phyloP scores from a whole-genome alignment of 2,113 vertebrate genomes.

The Cervus canadensis region DNA sequence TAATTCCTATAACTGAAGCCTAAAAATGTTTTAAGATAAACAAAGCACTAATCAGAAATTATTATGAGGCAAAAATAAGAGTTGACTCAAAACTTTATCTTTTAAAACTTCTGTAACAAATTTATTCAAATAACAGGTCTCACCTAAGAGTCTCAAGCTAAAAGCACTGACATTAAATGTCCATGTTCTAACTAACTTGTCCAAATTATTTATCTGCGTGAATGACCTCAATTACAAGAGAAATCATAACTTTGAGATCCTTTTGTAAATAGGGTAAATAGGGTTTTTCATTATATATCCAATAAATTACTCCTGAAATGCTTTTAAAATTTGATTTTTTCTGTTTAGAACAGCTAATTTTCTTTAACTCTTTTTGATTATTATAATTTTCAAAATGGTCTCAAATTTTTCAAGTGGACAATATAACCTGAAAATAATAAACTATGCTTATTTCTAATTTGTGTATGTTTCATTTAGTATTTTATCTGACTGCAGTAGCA shows the following conservation, averaged over 20 bases:
- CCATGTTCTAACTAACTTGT: background rate
- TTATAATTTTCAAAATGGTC: background rate
- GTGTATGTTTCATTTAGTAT: background rate
- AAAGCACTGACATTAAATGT: background rate
- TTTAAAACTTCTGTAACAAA: background rate
- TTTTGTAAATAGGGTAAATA: background rate
- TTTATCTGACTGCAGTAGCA: background rate
- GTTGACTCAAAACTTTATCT: background rate
- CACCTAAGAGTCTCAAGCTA: background rate
- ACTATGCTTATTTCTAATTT: background rate
- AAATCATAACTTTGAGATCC: background rate
- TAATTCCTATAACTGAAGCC: background rate
- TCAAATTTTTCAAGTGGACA: background rate
- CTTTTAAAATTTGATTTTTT: background rate
- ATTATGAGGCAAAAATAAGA: background rate
- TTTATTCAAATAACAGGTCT: background rate
- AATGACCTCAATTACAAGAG: background rate
- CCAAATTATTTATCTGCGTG: background rate
- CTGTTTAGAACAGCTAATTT: background rate
- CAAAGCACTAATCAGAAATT: background rate
- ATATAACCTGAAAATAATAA: background rate
- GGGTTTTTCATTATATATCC: background rate
- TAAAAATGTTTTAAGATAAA: background rate
- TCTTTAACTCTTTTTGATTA: background rate
- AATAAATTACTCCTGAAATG: background rate